These are phyloP conservation scores for Colistium nudipinnis DNA, from an alignment of 2,113 vertebrate species.

Conservation along the genomic window DNA sequence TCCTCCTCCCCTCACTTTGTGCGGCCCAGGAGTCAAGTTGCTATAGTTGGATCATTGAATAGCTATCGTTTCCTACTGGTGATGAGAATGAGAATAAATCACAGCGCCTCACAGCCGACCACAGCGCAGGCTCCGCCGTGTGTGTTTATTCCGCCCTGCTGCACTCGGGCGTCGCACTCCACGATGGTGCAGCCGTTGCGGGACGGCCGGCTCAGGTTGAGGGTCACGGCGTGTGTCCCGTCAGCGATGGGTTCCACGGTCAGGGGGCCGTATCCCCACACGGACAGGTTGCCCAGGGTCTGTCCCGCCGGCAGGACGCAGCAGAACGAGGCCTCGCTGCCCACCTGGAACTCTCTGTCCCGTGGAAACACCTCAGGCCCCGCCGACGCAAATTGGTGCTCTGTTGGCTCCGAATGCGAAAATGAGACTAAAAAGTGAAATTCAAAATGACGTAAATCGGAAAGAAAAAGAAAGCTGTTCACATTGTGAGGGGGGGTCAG, in stretches of 20 bases:
- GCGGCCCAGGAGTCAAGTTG: neutral
- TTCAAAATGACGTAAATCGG: too few species aligned
- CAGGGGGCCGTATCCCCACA: fast-evolving
- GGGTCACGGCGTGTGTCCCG: slow-evolving; percentile 19
- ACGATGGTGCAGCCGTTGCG: fast-evolving
- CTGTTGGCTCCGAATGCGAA: too few species aligned
- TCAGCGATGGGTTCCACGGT: neutral
- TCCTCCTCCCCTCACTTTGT: too few species aligned
- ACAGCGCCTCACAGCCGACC: slow-evolving; percentile 63
- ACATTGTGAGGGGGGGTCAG: too few species aligned
- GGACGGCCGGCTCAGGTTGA: neutral
- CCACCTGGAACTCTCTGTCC: slow-evolving; percentile 52
- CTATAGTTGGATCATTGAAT: neutral
- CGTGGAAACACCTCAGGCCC: slow-evolving; percentile 39
- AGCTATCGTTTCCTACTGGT: slow-evolving; percentile 21
- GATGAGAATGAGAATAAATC: too few species aligned
- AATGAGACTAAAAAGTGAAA: too few species aligned
- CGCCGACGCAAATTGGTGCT: neutral
- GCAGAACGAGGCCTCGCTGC: slow-evolving; percentile 69
- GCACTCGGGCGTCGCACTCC: neutral
- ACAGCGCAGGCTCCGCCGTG: neutral
- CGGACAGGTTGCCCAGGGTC: neutral
- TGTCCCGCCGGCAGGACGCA: slow-evolving; percentile 51
- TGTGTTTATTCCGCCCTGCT: fast-evolving
- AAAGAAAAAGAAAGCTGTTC: too few species aligned